A percentile compares a stretch with the other conserved stretches of the same genome.
These are phyloP conservation scores for Coreoperca whiteheadi DNA, from an alignment of 2,113 vertebrate genomes.

Conservation along the genomic window DNA sequence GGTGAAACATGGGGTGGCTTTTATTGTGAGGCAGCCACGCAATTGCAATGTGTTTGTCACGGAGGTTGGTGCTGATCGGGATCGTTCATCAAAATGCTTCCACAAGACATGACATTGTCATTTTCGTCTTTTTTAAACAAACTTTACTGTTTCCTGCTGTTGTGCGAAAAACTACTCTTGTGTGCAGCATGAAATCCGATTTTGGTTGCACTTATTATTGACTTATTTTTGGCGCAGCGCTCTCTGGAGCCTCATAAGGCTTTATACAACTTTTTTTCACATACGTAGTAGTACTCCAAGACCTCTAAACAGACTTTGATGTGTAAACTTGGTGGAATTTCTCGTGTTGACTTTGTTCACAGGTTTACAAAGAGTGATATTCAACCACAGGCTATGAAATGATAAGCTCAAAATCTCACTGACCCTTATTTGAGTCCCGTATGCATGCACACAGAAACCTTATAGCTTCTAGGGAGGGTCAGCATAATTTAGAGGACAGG, in stretches of 20 bases:
- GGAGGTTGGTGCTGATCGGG: neutral
- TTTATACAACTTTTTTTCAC: neutral
- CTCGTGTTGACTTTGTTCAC: too few relatives aligned
- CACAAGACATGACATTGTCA: too few relatives aligned
- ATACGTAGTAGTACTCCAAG: neutral
- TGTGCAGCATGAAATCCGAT: neutral
- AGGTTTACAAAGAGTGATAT: too few relatives aligned
- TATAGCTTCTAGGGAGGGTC: too few relatives aligned
- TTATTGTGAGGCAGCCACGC: neutral
- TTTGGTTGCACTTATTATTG: neutral
- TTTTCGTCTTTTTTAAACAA: too few relatives aligned
- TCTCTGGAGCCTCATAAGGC: neutral
- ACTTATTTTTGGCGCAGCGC: neutral
- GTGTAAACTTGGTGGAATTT: too few relatives aligned
- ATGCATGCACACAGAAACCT: too few relatives aligned
- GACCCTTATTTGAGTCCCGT: too few relatives aligned
- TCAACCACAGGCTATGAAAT: too few relatives aligned
- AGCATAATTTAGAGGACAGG: conserved; percentile 37
- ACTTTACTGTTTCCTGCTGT: neutral
- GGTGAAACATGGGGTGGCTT: neutral
- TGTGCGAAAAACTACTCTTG: neutral
- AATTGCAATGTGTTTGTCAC: neutral
- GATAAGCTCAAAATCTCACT: too few relatives aligned
- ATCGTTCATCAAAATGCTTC: too few relatives aligned
- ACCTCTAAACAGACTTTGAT: neutral